Evolutionary conservation across 2,797 vertebrate species (phyloP).

Genomic region (Anomalospiza imberbis): DNA sequence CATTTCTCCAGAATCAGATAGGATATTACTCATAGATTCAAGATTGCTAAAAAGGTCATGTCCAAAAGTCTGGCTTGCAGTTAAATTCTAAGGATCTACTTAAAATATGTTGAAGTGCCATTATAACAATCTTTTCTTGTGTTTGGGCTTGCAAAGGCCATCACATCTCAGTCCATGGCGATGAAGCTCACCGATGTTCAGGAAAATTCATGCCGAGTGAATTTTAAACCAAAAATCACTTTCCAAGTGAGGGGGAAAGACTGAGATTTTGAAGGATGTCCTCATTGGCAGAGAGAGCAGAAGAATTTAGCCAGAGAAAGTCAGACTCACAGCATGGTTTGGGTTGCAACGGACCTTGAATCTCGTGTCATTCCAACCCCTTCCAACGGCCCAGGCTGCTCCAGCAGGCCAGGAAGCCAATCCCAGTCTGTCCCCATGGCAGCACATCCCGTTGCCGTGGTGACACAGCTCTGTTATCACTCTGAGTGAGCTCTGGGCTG

Average conservation of each 20-base stretch:
- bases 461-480: background rate
- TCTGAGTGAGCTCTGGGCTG: background rate
- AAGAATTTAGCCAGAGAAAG: background rate
- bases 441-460: background rate
- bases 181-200: background rate
- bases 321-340: accelerated
- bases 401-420: background rate
- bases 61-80: background rate
- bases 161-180: accelerated
- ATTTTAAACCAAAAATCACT: background rate
- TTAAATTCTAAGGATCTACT: background rate
- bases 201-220: background rate
- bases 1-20: background rate
- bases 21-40: background rate
- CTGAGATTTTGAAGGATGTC: background rate
- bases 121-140: too few relatives aligned
- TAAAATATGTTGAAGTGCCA: background rate
- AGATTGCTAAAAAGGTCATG: background rate
- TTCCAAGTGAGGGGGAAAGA: background rate
- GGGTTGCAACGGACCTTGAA: background rate
- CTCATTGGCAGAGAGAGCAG: background rate
- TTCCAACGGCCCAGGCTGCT: background rate
- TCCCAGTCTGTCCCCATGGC: background rate
- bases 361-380: background rate
- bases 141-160: background rate